phyloP scores from a whole-genome alignment of 2,797 vertebrate genomes.

The Myotis findleyi region DNA sequence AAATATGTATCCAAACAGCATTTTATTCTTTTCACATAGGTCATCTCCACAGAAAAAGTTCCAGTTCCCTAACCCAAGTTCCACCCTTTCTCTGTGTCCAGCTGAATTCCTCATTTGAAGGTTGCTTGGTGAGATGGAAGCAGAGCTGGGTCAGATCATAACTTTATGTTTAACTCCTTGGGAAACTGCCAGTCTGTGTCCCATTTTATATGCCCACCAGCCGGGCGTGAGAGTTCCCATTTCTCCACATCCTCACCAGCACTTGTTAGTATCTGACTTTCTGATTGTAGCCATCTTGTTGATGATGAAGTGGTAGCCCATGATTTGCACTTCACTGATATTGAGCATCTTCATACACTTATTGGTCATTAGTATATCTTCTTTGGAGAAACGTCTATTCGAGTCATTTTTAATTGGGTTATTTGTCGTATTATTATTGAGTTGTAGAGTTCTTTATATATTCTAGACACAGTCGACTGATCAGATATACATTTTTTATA shows the following conservation, averaged over 20 bases:
- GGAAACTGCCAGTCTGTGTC: not conserved
- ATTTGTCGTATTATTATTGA: not conserved
- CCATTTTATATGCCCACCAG: not conserved
- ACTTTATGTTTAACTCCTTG: slow-evolving; percentile 33
- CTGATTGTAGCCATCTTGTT: not conserved
- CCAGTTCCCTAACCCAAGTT: not conserved
- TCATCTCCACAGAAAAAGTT: slow-evolving; percentile 5
- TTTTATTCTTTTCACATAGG: not conserved
- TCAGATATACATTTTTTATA: not conserved
- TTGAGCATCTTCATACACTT: not conserved
- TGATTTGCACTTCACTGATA: not conserved
- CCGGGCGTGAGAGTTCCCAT: not conserved
- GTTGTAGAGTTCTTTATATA: not conserved
- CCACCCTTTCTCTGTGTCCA: not conserved
- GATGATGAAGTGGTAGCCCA: not conserved
- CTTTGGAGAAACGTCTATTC: not conserved
- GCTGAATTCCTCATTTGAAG: not conserved
- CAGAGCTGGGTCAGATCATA: not conserved
- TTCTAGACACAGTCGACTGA: not conserved
- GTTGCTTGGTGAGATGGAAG: not conserved
- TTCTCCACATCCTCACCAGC: not conserved
- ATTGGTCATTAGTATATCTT: not conserved
- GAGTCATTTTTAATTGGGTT: not conserved
- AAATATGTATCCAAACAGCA: slow-evolving; percentile 18
- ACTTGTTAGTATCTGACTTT: slow-evolving; percentile 13